Conservation (phyloP, 2,797 vertebrate genomes). For the Gallirallus australis region DNA sequence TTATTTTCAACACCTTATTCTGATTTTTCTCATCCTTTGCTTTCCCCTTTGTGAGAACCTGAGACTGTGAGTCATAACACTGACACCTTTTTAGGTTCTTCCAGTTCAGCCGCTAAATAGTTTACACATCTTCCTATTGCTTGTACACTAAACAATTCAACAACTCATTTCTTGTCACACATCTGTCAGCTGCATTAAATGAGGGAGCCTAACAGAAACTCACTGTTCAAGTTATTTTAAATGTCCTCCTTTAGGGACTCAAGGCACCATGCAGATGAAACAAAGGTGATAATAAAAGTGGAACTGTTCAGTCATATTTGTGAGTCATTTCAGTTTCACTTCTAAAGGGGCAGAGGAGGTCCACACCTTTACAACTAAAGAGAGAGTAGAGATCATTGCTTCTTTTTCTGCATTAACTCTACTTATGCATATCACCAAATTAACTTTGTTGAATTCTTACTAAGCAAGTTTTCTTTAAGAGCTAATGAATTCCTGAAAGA, state of each 20-base stretch:
- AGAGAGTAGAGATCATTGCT: neutral
- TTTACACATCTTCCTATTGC: neutral
- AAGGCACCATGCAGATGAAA: neutral
- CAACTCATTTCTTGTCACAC: neutral
- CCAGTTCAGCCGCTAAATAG: slow-evolving; percentile 10
- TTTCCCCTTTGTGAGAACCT: neutral
- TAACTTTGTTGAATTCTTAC: neutral
- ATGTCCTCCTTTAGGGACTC: neutral
- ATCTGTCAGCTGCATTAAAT: neutral
- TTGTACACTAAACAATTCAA: neutral
- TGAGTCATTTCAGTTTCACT: neutral
- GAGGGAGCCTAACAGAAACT: neutral
- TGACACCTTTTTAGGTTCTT: neutral
- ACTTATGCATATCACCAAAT: neutral
- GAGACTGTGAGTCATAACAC: neutral
- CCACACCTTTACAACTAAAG: neutral
- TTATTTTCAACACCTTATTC: neutral
- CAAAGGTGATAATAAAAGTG: neutral
- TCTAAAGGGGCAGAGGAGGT: neutral
- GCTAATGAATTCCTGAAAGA: neutral
- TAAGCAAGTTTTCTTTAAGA: neutral
- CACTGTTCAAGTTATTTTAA: neutral
- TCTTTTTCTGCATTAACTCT: neutral
- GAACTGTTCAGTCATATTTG: neutral
- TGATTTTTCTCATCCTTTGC: neutral